Conservation (phyloP, 1,140 invertebrate species). For the Drosophila pseudoananassae region DNA sequence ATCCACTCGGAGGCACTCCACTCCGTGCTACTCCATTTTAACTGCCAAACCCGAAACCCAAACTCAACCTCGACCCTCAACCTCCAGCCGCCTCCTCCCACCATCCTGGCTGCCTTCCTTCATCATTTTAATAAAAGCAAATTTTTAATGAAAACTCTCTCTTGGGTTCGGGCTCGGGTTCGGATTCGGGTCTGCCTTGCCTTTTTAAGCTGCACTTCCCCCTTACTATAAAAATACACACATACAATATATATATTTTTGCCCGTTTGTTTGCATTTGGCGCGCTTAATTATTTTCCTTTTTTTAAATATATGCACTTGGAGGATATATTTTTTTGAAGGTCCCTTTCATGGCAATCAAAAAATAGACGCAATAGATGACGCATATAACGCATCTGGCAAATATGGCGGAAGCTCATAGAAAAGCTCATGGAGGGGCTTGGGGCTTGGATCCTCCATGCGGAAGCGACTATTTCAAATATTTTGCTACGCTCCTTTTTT, state of each 20-base stretch:
- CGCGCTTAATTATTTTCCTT: constrained; percentile 41
- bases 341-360: constrained; percentile 43
- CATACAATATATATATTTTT: constrained; percentile 4
- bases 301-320: background rate
- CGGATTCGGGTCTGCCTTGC: constrained; percentile 18
- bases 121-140: constrained; percentile 51
- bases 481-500: constrained; percentile 37
- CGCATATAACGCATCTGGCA: constrained; percentile 68
- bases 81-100: background rate
- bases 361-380: constrained; percentile 77
- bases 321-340: constrained; percentile 16
- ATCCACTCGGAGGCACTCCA: constrained; percentile 1
- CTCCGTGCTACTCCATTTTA: background rate
- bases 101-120: background rate
- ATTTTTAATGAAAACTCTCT: constrained; percentile 63
- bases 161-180: too few relatives aligned
- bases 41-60: background rate
- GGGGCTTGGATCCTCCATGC: constrained; percentile 14
- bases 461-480: constrained; percentile 75
- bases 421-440: background rate
- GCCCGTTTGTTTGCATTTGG: constrained; percentile 54
- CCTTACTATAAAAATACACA: background rate
- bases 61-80: background rate
- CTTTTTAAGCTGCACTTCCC: constrained; percentile 16
- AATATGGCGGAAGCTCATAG: constrained; percentile 26